These are phyloP conservation scores for Xiphophorus couchianus DNA, from an alignment of 2,113 vertebrate species.

Conservation along the genomic window DNA sequence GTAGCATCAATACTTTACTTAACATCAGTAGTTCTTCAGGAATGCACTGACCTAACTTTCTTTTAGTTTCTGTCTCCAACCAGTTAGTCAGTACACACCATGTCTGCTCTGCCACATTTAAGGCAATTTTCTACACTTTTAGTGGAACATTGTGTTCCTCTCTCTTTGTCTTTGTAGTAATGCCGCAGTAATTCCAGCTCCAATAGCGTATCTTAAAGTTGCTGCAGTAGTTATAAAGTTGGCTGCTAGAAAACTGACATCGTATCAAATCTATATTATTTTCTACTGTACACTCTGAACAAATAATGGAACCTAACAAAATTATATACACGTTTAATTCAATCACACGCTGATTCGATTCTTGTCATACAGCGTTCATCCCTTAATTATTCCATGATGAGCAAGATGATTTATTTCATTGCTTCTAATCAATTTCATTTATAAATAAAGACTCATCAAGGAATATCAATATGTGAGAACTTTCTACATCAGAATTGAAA, in stretches of 20 bases:
- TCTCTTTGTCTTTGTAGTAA: constrained; percentile 16
- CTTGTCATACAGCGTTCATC: constrained; percentile 6
- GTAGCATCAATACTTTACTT: constrained; percentile 1
- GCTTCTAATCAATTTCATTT: constrained; percentile 9
- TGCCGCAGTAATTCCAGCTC: not conserved
- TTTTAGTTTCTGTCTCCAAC: constrained; percentile 35
- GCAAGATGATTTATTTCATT: constrained; percentile 36
- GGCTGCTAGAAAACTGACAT: constrained; percentile 19
- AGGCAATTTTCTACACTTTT: constrained; percentile 29
- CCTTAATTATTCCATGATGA: constrained; percentile 21
- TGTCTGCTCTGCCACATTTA: constrained; percentile 20
- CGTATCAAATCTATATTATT: constrained; percentile 22
- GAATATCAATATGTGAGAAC: not conserved
- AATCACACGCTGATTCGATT: constrained; percentile 29
- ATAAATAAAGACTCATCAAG: constrained; percentile 20
- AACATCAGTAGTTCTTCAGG: constrained; percentile 42
- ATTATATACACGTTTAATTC: constrained; percentile 37
- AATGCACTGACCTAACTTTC: constrained; percentile 11
- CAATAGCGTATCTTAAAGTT: too few species aligned
- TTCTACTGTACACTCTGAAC: constrained; percentile 28
- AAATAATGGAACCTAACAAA: constrained; percentile 35
- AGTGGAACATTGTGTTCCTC: constrained; percentile 17
- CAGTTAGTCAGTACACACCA: not conserved
- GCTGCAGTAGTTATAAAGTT: constrained; percentile 30
- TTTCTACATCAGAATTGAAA: not conserved